Base-by-base conservation (phyloP, 2,888 invertebrate species). In the Campoplex nolae region DNA sequence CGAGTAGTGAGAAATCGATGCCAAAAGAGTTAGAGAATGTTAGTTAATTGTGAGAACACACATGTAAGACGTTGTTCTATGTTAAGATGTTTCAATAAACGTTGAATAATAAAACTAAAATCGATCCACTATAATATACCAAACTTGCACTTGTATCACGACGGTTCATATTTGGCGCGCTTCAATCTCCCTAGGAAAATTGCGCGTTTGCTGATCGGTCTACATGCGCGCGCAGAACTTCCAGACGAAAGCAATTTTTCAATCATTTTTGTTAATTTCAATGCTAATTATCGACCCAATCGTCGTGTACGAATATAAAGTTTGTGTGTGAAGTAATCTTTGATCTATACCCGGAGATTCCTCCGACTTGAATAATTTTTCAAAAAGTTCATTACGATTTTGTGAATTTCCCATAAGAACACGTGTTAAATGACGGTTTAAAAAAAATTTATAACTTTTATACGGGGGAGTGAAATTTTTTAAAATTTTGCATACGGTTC, bases 391-490 rank as follows among this genome's bases (percentile, higher is more conserved):
- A 16, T n/a, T 56, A 80, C 1, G 80, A 38, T 71, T 71, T 70
- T 70, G 56, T 68, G 70, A 80, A 35, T 71, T 51, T 48, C 38
- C 16, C 67, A 48, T 68, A 28, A 71, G 28, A 67, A 23, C 70
- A 45, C 51, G 70, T 45, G 80, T 51, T 80, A 38, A 45, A 71
- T 71, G 56, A 54, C 80, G 68, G 38, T 68, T 67, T 54, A 35
- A 67, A 77, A 77, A 77, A 62, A 77, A 62, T 58, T 18, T 65
- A 68, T 68, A 42, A 68, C 68, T 68, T 42, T 68, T 68, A 76
- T 18, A 56, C 54, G 56, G 58, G 58, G 23, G 18, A 76, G 54
- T 56, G 56, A 56, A 76, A 32, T 38, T 35, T 35, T 62, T 76
- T 35, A n/a, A 76, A 58, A 76, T 42, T 68, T 42, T 42, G 42